Conservation (phyloP, 2,888 invertebrate genomes). For the Xestobium rufovillosum region DNA sequence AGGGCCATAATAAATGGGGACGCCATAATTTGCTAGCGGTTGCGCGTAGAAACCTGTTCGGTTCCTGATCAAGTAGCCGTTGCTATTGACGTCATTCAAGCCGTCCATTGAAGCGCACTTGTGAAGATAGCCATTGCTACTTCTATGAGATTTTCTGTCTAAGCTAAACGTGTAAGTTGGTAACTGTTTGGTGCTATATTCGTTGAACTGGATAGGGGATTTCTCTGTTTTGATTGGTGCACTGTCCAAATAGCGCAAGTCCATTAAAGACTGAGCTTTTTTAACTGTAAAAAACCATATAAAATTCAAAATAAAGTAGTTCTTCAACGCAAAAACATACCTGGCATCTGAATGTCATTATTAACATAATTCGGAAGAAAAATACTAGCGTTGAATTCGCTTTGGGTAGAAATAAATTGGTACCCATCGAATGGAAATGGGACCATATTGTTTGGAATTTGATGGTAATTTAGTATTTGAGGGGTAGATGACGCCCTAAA, state of each 20-base stretch:
- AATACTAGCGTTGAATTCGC: slow-evolving; percentile 44
- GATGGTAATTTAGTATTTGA: slow-evolving; percentile 33
- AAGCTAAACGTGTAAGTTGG: slow-evolving; percentile 28
- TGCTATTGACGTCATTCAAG: slow-evolving; percentile 31
- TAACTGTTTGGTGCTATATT: slow-evolving; percentile 28
- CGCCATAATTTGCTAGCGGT: slow-evolving; percentile 40
- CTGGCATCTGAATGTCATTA: slow-evolving; percentile 22
- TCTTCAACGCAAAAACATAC: too few relatives aligned
- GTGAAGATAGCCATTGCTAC: slow-evolving; percentile 25
- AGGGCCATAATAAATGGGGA: slow-evolving; percentile 43
- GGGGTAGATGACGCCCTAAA: slow-evolving; percentile 34
- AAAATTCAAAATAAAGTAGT: too few relatives aligned
- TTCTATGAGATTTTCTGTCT: slow-evolving; percentile 19
- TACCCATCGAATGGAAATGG: slow-evolving; percentile 35
- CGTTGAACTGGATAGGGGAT: slow-evolving; percentile 25
- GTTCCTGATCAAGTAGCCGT: slow-evolving; percentile 37
- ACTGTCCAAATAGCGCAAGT: slow-evolving; percentile 36
- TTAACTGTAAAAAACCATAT: slow-evolving; percentile 34
- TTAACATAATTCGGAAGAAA: slow-evolving; percentile 33
- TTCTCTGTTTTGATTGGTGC: slow-evolving; percentile 10
- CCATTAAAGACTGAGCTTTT: slow-evolving; percentile 41
- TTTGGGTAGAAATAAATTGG: slow-evolving; percentile 38
- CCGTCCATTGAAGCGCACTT: slow-evolving; percentile 40
- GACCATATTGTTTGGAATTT: slow-evolving; percentile 34
- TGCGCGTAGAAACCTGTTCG: slow-evolving; percentile 41